phyloP scores from a whole-genome alignment of 92 coral and sea anemone genomes.

The Isaurus tuberculatus region DNA sequence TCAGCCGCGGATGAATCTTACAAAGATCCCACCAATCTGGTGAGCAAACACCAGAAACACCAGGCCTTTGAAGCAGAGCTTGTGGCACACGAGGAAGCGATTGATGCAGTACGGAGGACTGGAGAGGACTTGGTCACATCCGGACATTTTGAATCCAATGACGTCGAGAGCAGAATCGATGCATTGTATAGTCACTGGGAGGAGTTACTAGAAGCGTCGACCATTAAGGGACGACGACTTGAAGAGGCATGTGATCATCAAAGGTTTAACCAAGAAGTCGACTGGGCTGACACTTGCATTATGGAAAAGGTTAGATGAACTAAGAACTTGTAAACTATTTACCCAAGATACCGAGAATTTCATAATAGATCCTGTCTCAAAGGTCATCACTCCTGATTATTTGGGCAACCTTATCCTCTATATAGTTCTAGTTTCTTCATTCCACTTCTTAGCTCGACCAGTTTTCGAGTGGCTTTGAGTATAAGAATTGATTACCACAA shows the following conservation, averaged over 20 bases:
- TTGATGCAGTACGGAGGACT: slow-evolving; percentile 76
- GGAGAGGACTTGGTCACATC: slow-evolving; percentile 87
- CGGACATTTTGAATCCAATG: slow-evolving; percentile 88
- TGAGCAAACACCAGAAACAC: slow-evolving; percentile 89
- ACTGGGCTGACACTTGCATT: slow-evolving; percentile 85
- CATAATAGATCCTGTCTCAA: background rate
- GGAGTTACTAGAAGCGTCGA: slow-evolving; percentile 88
- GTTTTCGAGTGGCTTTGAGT: no score
- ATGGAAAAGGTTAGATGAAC: slow-evolving; percentile 76
- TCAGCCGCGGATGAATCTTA: slow-evolving; percentile 90
- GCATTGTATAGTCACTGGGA: slow-evolving; percentile 91
- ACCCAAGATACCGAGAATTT: background rate
- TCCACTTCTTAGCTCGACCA: no score
- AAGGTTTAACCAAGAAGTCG: slow-evolving; percentile 89
- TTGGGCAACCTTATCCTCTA: no score
- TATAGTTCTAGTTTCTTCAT: no score
- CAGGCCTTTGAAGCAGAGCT: slow-evolving; percentile 94
- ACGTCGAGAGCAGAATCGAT: slow-evolving; percentile 89
- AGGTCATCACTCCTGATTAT: no score
- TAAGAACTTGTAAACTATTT: background rate
- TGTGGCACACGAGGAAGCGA: slow-evolving; percentile 85
- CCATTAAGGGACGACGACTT: slow-evolving; percentile 79
- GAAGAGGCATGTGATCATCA: slow-evolving; percentile 93
- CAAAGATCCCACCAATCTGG: slow-evolving; percentile 95
- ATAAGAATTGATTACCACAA: no score